phyloP scores from a whole-genome alignment of 1,140 invertebrate genomes.

The Drosophila pachea region DNA sequence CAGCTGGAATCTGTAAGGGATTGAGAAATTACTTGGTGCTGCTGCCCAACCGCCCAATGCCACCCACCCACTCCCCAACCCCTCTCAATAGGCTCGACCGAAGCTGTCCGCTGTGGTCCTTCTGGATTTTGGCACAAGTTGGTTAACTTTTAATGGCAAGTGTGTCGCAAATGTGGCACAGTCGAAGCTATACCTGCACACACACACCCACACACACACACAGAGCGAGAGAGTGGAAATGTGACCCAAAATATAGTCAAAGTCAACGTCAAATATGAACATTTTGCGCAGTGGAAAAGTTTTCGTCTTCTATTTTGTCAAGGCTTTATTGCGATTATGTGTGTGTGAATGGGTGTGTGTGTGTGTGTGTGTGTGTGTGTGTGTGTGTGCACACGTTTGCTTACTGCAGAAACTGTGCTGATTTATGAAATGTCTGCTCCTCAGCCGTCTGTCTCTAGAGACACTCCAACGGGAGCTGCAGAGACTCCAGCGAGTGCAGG shows the following conservation, averaged over 20 bases:
- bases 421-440: no score
- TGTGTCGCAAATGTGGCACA: not conserved
- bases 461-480: no score
- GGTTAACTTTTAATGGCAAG: no score
- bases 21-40: not conserved
- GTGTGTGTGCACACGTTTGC: not conserved
- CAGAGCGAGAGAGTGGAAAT: no score
- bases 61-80: no score
- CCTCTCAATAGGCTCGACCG: no score
- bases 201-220: not conserved
- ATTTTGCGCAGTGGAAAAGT: conserved; percentile 47
- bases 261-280: conserved; percentile 57
- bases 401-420: conserved; percentile 9
- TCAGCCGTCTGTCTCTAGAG: no score
- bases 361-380: not conserved
- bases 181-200: not conserved
- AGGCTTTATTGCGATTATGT: conserved; percentile 32
- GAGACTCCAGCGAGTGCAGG: no score
- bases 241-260: not conserved
- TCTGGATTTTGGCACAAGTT: no score
- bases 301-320: conserved; percentile 48
- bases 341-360: conserved; percentile 14
- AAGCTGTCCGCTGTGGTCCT: no score
- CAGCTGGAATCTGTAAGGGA: conserved; percentile 59
- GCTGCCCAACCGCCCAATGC: no score